Percentiles rank a stretch among this genome's conserved stretches.
Evolutionary conservation across 2,797 vertebrate genomes (phyloP).

Genomic region (Varecia variegata): DNA sequence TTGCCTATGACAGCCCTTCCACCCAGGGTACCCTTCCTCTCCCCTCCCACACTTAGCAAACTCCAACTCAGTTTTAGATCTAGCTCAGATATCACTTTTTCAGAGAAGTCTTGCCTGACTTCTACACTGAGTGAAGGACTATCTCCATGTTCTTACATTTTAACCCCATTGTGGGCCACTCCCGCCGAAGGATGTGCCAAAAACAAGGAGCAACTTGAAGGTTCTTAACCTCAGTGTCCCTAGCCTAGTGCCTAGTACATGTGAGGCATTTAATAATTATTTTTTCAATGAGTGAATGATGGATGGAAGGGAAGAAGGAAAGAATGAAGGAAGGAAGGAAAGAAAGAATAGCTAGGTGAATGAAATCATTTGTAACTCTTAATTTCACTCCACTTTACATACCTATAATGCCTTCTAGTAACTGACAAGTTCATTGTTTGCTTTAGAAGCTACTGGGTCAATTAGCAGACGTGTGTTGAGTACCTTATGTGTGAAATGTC

Average conservation of each 20-base stretch:
- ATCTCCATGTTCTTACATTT: not conserved
- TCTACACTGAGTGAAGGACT: not conserved
- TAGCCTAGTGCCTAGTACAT: not conserved
- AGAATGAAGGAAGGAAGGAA: not conserved
- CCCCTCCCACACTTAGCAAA: not conserved
- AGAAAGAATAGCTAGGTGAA: not conserved
- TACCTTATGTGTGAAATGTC: not conserved
- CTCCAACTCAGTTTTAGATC: not conserved
- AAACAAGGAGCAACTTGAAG: not conserved
- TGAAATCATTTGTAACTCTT: not conserved
- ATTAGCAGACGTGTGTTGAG: not conserved
- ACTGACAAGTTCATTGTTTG: not conserved
- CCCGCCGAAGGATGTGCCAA: not conserved
- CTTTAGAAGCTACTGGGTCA: not conserved
- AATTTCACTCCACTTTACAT: not conserved
- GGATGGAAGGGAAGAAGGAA: too few species aligned
- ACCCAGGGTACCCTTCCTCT: not conserved
- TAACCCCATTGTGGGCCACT: not conserved
- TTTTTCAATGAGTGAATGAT: not conserved
- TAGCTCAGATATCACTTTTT: not conserved
- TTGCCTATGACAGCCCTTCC: not conserved
- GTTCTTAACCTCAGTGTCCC: not conserved
- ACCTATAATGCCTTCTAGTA: constrained; percentile 59
- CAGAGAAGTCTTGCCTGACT: not conserved
- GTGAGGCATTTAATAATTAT: not conserved